phyloP scores from a whole-genome alignment of 2,888 invertebrate genomes.

The Lissonota sp. region DNA sequence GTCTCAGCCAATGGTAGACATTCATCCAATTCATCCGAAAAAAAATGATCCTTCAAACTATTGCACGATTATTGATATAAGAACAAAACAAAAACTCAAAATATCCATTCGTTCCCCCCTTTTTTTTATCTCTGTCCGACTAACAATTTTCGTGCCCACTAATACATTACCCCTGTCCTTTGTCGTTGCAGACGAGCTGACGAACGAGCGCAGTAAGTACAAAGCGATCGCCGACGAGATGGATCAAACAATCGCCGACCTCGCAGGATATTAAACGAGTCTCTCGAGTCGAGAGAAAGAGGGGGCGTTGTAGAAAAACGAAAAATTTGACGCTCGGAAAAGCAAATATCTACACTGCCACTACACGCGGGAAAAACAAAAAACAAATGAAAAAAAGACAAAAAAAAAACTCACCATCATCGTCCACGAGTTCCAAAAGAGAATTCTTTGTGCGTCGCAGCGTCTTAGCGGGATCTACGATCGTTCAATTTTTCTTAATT shows the following conservation, averaged over 20 bases:
- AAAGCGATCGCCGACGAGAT: constrained; percentile 99
- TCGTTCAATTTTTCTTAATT: constrained; percentile 54
- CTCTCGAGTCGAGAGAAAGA: constrained; percentile 82
- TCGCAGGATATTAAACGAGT: constrained; percentile 91
- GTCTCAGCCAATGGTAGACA: neutral
- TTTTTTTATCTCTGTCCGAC: constrained; percentile 56
- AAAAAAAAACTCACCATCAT: constrained; percentile 24
- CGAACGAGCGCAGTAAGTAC: constrained; percentile 97
- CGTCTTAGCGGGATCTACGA: constrained; percentile 54
- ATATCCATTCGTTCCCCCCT: constrained; percentile 10
- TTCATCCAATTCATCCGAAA: neutral
- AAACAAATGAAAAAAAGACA: constrained; percentile 37
- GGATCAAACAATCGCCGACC: constrained; percentile 98
- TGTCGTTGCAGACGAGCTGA: constrained; percentile 91
- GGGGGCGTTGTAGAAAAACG: constrained; percentile 35
- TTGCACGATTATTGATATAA: constrained; percentile 3
- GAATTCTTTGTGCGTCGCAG: constrained; percentile 36
- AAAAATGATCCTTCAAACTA: constrained; percentile 3
- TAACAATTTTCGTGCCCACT: constrained; percentile 69
- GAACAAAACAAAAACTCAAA: constrained; percentile 12
- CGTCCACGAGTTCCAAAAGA: constrained; percentile 33
- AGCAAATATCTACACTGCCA: constrained; percentile 70
- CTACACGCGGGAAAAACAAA: constrained; percentile 63
- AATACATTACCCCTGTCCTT: constrained; percentile 72
- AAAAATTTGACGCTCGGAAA: constrained; percentile 60